These are phyloP conservation scores for Caenorhabditis sp. DNA, from an alignment of 2,888 invertebrate genomes.

Conservation along the genomic window DNA sequence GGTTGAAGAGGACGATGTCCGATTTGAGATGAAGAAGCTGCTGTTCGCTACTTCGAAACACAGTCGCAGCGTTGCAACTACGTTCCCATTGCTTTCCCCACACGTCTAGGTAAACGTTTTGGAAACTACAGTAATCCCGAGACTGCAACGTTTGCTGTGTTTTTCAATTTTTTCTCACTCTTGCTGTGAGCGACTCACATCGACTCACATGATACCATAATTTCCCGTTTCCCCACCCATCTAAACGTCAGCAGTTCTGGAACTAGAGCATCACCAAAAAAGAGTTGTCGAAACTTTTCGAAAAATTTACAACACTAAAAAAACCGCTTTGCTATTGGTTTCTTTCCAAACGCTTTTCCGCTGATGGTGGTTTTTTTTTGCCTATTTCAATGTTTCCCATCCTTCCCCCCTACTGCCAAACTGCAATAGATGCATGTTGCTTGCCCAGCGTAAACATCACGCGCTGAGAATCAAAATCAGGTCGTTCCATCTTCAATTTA, in stretches of 20 bases:
- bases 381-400: slow-evolving; percentile 11
- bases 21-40: slow-evolving; percentile 61
- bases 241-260: slow-evolving; percentile 32
- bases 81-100: slow-evolving; percentile 8
- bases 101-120: slow-evolving; percentile 33
- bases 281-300: slow-evolving; percentile 6
- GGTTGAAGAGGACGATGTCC: slow-evolving; percentile 52
- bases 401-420: slow-evolving; percentile 26
- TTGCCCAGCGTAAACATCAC: slow-evolving; percentile 64
- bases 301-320: not conserved
- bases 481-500: slow-evolving; percentile 54
- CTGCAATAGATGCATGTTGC: slow-evolving; percentile 58
- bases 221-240: slow-evolving; percentile 10
- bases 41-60: slow-evolving; percentile 30
- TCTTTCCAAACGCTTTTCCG: slow-evolving; percentile 12
- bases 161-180: not conserved
- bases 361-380: slow-evolving; percentile 24
- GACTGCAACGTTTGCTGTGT: slow-evolving; percentile 27
- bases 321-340: not conserved
- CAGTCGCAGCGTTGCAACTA: slow-evolving; percentile 20
- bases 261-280: not conserved
- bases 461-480: slow-evolving; percentile 57
- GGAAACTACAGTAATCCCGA: not conserved
- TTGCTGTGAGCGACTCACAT: slow-evolving; percentile 1
- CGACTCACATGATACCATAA: slow-evolving; percentile 37